Base-by-base conservation (phyloP, 1,140 invertebrate genomes). In the Orchestia grillus region DNA sequence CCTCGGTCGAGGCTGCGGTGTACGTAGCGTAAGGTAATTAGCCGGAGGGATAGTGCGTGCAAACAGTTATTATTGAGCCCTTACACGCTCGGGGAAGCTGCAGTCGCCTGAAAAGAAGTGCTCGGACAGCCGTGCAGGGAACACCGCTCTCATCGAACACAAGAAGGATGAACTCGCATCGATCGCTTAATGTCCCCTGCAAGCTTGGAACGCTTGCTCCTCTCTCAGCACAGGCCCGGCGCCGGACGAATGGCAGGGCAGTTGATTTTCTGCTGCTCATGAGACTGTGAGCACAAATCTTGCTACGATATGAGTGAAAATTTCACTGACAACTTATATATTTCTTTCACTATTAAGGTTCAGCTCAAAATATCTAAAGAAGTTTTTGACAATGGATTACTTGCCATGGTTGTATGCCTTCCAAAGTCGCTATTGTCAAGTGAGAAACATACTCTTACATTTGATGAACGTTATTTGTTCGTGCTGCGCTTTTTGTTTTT, bases 61-160 rank as follows among this genome's bases (percentile, higher is more conserved):
- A 94, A 94, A 94, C 92, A 94, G 43, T 94, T 94, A 94, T 94
- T 94, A 94, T 94, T 94, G 92, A 94, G 92, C 92, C 92, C 44
- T 94, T 94, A 94, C 92, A 94, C 92, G 92, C 92, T 44, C 92
- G 40, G 6, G 92, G 92, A 94, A 94, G 92, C 92, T 94, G 92
- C 88, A 91, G 11, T 91, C 41, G 88, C 41, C 41, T 42, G 88
- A 91, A 91, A 91, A 91, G 88, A 91, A 91, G 88, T 41, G 88
- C 15, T 41, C 44, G 62, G 41, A 91, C 88, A 91, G 44, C 88
- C 44, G 88, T 44, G 41, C 41, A 44, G 88, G 88, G 88, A 91
- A 91, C 88, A 36, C 88, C 11, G 88, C 88, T 91, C 41, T 91
- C 41, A 91, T 91, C 88, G 88, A 91, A 91, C 88, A 77, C 62